Evolutionary conservation across 2,113 vertebrate species (phyloP).

Genomic region (Corythornis cristatus): DNA sequence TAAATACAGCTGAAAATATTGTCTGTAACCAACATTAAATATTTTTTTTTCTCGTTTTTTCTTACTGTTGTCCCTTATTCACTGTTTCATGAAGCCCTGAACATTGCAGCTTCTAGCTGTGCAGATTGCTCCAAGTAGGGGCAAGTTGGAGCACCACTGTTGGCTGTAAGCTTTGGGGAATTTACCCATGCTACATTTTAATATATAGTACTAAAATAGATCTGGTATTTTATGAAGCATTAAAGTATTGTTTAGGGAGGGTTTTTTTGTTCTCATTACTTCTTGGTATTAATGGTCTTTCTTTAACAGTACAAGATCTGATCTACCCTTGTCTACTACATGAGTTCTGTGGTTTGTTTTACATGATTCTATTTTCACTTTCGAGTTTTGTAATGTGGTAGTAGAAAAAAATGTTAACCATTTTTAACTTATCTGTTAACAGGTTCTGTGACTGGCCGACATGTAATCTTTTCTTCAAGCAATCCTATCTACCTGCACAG

Average conservation of each 20-base stretch:
- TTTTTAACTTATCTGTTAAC: conserved; percentile 61
- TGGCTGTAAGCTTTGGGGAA: not conserved
- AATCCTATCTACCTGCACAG: conserved; percentile 69
- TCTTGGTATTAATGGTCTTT: not conserved
- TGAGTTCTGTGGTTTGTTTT: conserved; percentile 8
- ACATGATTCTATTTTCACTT: conserved; percentile 27
- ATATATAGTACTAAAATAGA: not conserved
- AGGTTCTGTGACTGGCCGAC: conserved; percentile 70
- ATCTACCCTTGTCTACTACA: not conserved
- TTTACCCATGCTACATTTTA: not conserved
- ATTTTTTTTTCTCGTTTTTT: not conserved
- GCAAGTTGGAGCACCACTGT: not conserved
- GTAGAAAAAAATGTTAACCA: conserved; percentile 16
- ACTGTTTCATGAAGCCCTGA: not conserved
- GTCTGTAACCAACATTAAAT: not conserved
- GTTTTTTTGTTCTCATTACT: conserved; percentile 4
- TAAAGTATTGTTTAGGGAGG: not conserved
- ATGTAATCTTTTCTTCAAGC: conserved; percentile 62
- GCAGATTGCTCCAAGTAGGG: conserved; percentile 20
- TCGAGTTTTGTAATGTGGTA: conserved; percentile 15
- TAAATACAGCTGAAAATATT: not conserved
- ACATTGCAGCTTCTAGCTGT: not conserved
- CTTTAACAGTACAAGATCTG: not conserved
- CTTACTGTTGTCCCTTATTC: not conserved
- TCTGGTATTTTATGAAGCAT: not conserved